phyloP scores from a whole-genome alignment of 2,888 invertebrate genomes.

The Cantharis flavilabris region DNA sequence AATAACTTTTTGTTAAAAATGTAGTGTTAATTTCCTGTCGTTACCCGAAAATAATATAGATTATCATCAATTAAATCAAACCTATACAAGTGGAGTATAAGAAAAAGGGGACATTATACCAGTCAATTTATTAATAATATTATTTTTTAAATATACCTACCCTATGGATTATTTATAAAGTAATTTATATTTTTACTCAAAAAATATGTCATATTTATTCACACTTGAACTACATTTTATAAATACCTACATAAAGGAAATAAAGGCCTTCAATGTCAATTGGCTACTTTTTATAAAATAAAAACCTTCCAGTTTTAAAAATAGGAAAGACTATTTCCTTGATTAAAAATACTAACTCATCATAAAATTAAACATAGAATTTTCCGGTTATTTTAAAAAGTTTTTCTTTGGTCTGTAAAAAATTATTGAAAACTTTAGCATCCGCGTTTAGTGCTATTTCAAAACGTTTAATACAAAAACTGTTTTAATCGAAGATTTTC shows the following conservation, averaged over 20 bases:
- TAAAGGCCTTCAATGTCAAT: not conserved
- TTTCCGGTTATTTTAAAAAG: not conserved
- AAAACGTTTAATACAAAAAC: not conserved
- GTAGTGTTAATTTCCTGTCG: not conserved
- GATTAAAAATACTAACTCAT: not conserved
- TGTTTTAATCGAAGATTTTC: not conserved
- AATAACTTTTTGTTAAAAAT: not conserved
- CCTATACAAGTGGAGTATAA: not conserved
- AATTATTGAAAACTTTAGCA: not conserved
- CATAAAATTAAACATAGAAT: not conserved
- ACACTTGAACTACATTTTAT: not conserved
- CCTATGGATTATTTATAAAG: not conserved
- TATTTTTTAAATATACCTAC: not conserved
- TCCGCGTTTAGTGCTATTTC: not conserved
- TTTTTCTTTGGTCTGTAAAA: not conserved
- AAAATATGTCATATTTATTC: not conserved
- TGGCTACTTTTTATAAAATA: not conserved
- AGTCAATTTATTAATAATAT: not conserved
- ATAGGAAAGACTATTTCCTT: not conserved
- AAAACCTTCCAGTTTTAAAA: not conserved
- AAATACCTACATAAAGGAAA: not conserved
- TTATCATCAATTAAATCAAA: not conserved
- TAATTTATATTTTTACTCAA: not conserved
- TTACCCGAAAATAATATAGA: not conserved
- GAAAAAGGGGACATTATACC: not conserved